These are phyloP conservation scores for Rhagonycha fulva DNA, from an alignment of 2,888 invertebrate species.

Conservation along the genomic window DNA sequence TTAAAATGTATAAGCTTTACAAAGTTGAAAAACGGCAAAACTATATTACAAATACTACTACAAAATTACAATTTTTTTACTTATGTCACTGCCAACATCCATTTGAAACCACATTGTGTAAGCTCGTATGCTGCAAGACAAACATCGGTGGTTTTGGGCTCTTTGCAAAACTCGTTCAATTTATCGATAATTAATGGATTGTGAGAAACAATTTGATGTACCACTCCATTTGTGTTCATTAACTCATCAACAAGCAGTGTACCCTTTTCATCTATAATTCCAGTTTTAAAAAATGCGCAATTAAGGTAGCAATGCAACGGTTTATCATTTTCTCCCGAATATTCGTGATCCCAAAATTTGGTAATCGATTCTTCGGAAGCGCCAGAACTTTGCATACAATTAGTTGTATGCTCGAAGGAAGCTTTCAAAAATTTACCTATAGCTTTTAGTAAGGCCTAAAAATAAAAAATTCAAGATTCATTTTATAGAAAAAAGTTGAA, in stretches of 20 bases:
- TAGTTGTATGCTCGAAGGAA: not conserved
- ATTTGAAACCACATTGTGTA: no score
- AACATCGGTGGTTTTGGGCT: not conserved
- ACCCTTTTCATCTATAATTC: not conserved
- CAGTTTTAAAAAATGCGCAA: not conserved
- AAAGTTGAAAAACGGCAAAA: no score
- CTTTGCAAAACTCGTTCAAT: not conserved
- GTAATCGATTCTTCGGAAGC: not conserved
- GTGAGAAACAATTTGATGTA: not conserved
- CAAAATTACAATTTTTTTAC: no score
- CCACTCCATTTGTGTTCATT: not conserved
- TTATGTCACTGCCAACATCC: no score
- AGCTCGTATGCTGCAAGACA: not conserved
- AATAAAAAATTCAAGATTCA: no score
- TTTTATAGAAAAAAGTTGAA: no score
- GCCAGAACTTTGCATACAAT: not conserved
- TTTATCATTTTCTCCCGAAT: not conserved
- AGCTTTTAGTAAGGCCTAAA: no score
- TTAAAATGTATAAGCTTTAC: no score
- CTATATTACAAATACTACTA: no score
- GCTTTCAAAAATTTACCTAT: not conserved
- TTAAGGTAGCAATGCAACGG: not conserved
- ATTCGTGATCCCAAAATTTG: not conserved
- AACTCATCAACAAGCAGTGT: not conserved
- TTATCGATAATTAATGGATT: not conserved